Evolutionary conservation across 1,140 invertebrate genomes (phyloP), one percentile per base, ranked within the genome.

Genomic region (Potamilus streckersoni): DNA sequence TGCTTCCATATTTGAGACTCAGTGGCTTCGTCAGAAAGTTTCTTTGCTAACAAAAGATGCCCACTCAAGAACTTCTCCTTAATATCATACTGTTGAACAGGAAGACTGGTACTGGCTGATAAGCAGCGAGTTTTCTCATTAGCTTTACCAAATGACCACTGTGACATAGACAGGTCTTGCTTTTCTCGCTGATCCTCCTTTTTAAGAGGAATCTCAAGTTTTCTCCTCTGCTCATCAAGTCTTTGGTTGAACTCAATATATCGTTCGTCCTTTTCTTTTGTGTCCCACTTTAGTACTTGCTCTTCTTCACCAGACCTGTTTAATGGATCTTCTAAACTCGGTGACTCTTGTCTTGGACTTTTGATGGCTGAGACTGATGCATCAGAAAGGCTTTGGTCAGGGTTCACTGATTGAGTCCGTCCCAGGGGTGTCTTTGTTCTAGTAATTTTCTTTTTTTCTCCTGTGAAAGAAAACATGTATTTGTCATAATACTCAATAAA

Each of bases 21-120:
- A 59, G 65, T 79, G 2, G 84, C 86, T 56, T 91, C 89, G 82
- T 91, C 90, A 11, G 90, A 90, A 0, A 91, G 78, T 68, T 90
- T 88, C 71, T 90, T 89, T 14, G 89, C 89, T 23, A 91, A 78
- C 49, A 87, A 73, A 1, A 91, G 79, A 77, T 90, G 90, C 6
- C 89, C 86, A 71, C 87, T 85, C 11, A 85, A 69, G 49, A 87
- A 82, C 31, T 82, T 82, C 58, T 80, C 81, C 63, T 49, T 49
- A 49, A 49, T 49, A 49, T 49, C 38, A 49, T 49, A 49, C 38
- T 49, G 38, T 49, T 49, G 38, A 49, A 49, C 38, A 49, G 27
- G 27, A 31, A 31, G 27, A 31, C 27, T 31, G 27, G 55, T 62
- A 38, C 61, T 62, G 58, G 38, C 64, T 68, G 56, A 66, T 57